These are phyloP conservation scores for Trachymyrmex septentrionalis DNA, from an alignment of 1,140 invertebrate species.

Conservation along the genomic window DNA sequence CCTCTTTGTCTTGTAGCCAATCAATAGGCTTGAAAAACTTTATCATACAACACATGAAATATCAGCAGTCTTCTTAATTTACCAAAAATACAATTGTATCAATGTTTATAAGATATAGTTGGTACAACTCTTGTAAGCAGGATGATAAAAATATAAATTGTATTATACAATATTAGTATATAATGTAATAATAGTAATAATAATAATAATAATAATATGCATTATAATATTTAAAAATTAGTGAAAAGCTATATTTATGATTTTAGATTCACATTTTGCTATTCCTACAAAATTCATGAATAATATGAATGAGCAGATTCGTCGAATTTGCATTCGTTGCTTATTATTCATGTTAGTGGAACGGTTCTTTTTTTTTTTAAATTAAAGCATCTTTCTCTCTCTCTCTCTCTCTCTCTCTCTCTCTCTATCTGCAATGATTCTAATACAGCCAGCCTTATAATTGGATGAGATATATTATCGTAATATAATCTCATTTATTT, in stretches of 20 bases:
- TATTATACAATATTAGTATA: slow-evolving; percentile 10
- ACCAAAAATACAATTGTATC: slow-evolving; percentile 43
- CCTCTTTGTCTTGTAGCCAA: too few relatives aligned
- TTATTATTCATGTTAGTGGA: neutral
- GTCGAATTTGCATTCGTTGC: neutral
- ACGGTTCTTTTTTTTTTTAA: neutral
- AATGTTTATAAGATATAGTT: slow-evolving; percentile 46
- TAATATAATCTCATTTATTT: too few relatives aligned
- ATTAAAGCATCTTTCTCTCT: too few relatives aligned
- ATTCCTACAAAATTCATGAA: neutral
- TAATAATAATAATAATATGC: neutral
- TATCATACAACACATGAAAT: too few relatives aligned
- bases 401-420: too few relatives aligned
- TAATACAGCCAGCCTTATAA: too few relatives aligned
- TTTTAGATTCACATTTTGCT: neutral
- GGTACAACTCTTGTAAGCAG: neutral
- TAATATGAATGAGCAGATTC: neutral
- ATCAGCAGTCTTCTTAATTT: neutral
- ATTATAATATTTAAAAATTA: neutral
- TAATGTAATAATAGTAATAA: neutral
- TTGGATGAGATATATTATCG: too few relatives aligned
- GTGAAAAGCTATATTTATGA: neutral
- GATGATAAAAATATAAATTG: neutral
- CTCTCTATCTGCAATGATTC: too few relatives aligned
- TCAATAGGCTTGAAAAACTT: too few relatives aligned